Evolutionary conservation across 2,888 invertebrate species (phyloP), one percentile per base, ranked within the genome.

Genomic region (Drosophila aldrichi): DNA sequence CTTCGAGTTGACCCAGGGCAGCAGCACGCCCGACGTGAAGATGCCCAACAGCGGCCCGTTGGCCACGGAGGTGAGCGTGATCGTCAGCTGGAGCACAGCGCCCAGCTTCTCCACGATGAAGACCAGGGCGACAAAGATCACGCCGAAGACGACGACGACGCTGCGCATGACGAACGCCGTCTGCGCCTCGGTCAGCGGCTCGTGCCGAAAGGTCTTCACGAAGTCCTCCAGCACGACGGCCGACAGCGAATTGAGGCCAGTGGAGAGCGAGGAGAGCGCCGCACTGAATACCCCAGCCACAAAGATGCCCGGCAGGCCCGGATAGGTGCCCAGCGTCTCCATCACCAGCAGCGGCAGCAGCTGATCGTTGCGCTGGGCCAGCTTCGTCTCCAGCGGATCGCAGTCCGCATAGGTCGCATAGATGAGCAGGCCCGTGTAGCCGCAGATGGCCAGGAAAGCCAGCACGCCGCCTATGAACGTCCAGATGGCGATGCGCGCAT

Each of bases 251-350:
- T 97, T 97, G 36, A 96, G 92, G 0, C 96, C 96, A 0, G 96
- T 96, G 7, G 96, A 96, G 22, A 97, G 93, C 0, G 96, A 96
- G 89, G 96, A 98, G 29, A 98, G 94, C 18, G 98, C 97, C 16
- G 97, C 98, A 93, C 97, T 97, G 88, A 98, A 98, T 1, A 98
- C 96, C 32, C 97, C 97, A 46, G 98, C 97, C 0, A 98, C 96
- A 91, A 98, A 98, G 25, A 98, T 93, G 5, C 98, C 98, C 0
- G 97, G 96, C 77, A 98, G 93, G 3, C 98, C 98, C 1, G 96
- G 96, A 92, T 95, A 94, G 49, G 95, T 94, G 0, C 96, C 95
- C 18, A 97, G 92, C n/a, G 96, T 95, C 80, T 97, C 96, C 96
- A 97, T 97, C 16, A 98, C 97, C 60, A 97, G 93, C 20, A 97